These are phyloP conservation scores for Metopia argyrocephala DNA, from an alignment of 2,888 invertebrate genomes.

Conservation along the genomic window DNA sequence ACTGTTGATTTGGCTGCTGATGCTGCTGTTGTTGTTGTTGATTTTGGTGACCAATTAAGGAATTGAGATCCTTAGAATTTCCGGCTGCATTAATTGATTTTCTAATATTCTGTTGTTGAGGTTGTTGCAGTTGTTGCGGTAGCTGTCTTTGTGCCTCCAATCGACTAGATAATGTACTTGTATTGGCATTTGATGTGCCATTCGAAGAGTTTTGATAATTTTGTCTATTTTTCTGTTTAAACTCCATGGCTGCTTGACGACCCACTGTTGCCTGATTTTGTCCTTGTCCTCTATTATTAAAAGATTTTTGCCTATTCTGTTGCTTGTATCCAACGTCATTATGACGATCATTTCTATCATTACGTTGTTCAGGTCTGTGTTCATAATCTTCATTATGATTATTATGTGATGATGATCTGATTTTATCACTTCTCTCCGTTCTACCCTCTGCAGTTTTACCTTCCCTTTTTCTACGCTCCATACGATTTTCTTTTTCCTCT, in stretches of 20 bases:
- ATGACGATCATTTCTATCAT: conserved; percentile 55
- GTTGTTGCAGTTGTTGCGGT: conserved; percentile 24
- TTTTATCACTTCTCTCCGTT: conserved; percentile 34
- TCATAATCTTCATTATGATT: conserved; percentile 49
- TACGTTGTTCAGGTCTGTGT: conserved; percentile 33
- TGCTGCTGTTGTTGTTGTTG: conserved; percentile 49
- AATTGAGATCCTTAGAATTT: conserved; percentile 32
- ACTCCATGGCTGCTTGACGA: conserved; percentile 75
- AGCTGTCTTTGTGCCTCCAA: conserved; percentile 54
- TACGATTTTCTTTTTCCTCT: conserved; percentile 76
- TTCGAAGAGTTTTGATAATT: conserved; percentile 30
- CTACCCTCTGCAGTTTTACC: conserved; percentile 28
- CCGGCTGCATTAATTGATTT: background rate
- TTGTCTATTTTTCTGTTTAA: conserved; percentile 72
- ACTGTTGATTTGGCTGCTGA: conserved; percentile 58
- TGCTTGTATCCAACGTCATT: conserved; percentile 60
- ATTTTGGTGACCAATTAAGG: conserved; percentile 5
- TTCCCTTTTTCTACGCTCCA: conserved; percentile 69
- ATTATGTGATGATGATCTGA: conserved; percentile 19
- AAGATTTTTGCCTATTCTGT: conserved; percentile 44
- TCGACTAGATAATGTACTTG: conserved; percentile 50
- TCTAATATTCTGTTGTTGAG: conserved; percentile 37
- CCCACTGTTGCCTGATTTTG: conserved; percentile 57
- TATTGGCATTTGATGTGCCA: background rate
- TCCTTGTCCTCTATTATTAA: conserved; percentile 48